These are phyloP conservation scores for Scyliorhinus canicula DNA, from an alignment of 2,797 vertebrate genomes.

Conservation along the genomic window DNA sequence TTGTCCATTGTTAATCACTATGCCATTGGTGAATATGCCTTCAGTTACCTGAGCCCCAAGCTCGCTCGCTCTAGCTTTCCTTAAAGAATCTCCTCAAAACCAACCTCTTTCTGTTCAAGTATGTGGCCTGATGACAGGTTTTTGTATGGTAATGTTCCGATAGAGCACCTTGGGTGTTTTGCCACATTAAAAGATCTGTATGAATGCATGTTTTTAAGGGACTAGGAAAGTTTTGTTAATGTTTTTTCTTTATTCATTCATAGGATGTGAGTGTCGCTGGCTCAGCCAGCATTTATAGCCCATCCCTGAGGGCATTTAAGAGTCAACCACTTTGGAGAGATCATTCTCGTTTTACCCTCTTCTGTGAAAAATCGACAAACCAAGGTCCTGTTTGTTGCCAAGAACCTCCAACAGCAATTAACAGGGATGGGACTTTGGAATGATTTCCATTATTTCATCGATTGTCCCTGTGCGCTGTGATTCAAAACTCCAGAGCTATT, in stretches of 20 bases:
- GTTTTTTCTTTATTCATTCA: no score
- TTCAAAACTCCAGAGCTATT: background rate
- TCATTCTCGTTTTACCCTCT: background rate
- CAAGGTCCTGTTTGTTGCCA: background rate
- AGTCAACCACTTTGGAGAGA: no score
- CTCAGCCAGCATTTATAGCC: no score
- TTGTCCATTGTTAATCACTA: background rate
- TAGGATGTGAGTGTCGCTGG: no score
- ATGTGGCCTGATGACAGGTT: background rate
- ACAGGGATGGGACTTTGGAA: background rate
- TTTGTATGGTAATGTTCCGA: background rate
- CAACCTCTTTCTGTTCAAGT: background rate
- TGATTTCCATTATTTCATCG: background rate
- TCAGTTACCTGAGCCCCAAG: background rate
- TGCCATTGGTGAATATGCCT: background rate
- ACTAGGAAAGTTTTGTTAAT: background rate
- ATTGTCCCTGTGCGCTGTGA: background rate
- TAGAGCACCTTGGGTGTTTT: background rate
- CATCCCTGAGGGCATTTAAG: no score
- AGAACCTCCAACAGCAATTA: background rate
- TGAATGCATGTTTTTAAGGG: background rate
- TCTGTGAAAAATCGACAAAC: background rate
- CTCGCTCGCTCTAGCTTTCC: no score
- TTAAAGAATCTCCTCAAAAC: background rate
- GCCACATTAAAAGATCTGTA: background rate